phyloP scores from a whole-genome alignment of 92 coral and sea anemone genomes.

The Palythoa caribaeorum region DNA sequence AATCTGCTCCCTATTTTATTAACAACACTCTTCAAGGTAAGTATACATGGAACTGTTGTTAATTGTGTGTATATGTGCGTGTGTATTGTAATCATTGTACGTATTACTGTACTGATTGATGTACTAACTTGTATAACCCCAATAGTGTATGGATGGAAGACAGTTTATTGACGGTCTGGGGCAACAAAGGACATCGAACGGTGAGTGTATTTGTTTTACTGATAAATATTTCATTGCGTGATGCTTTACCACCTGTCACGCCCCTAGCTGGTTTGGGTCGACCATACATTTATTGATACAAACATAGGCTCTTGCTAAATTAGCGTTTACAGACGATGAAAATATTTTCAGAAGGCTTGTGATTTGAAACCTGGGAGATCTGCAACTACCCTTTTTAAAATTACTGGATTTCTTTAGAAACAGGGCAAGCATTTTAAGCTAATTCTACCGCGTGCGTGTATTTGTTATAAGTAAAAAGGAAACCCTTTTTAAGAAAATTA shows the following conservation, averaged over 20 bases:
- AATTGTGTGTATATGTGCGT: not conserved
- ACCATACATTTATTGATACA: too few relatives aligned
- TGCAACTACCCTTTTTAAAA: too few relatives aligned
- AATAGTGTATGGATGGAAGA: constrained; percentile 13
- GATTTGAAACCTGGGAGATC: too few relatives aligned
- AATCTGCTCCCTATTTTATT: not conserved
- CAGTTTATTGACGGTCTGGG: not conserved
- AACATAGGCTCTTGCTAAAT: too few relatives aligned
- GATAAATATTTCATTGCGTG: constrained; percentile 29
- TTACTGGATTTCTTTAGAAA: too few relatives aligned
- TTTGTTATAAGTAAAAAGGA: too few relatives aligned
- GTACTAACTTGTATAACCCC: not conserved
- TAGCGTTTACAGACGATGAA: too few relatives aligned
- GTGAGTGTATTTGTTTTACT: not conserved
- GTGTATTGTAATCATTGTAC: not conserved
- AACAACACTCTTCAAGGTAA: not conserved
- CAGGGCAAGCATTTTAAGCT: too few relatives aligned
- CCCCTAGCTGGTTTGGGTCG: not conserved
- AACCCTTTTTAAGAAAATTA: too few relatives aligned
- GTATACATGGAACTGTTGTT: not conserved
- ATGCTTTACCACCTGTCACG: constrained; percentile 13
- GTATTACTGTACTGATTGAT: not conserved
- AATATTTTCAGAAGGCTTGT: too few relatives aligned
- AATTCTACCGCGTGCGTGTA: too few relatives aligned
- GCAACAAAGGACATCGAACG: constrained; percentile 5